Conservation (phyloP, 2,797 vertebrate species). For the Cossypha polioptera region DNA sequence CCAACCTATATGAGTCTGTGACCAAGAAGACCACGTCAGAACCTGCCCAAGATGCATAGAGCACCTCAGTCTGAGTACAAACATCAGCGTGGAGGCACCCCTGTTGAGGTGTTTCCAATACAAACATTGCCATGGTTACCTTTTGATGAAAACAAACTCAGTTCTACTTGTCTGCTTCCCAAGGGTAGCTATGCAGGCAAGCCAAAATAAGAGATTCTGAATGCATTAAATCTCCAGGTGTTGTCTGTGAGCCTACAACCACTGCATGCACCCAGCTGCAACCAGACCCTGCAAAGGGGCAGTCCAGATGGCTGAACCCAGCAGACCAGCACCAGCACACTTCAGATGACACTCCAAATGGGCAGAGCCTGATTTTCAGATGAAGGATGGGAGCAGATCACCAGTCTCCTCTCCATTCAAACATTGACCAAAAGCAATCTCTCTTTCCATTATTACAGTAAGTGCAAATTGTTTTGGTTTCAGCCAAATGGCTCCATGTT, state of each 20-base stretch:
- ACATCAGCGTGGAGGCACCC: not conserved
- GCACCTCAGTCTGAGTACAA: not conserved
- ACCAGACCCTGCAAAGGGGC: not conserved
- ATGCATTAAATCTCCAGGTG: not conserved
- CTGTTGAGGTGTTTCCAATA: slow-evolving; percentile 21
- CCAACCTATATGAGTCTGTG: not conserved
- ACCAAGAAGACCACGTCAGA: not conserved
- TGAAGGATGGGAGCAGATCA: not conserved
- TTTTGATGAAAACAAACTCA: not conserved
- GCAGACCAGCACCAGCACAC: not conserved
- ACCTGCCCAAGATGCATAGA: not conserved
- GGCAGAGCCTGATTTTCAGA: not conserved
- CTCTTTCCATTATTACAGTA: not conserved
- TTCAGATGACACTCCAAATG: not conserved
- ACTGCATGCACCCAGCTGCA: not conserved
- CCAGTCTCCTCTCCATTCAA: not conserved
- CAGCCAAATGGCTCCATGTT: not conserved
- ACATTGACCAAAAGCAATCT: not conserved
- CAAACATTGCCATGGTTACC: slow-evolving; percentile 20
- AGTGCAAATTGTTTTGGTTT: not conserved
- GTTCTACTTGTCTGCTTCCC: not conserved
- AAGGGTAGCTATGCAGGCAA: not conserved
- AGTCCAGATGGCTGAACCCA: not conserved
- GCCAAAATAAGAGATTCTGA: not conserved
- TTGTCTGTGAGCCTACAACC: not conserved